Conservation (phyloP, 2,888 invertebrate genomes). For the Xestia rhomboidea region DNA sequence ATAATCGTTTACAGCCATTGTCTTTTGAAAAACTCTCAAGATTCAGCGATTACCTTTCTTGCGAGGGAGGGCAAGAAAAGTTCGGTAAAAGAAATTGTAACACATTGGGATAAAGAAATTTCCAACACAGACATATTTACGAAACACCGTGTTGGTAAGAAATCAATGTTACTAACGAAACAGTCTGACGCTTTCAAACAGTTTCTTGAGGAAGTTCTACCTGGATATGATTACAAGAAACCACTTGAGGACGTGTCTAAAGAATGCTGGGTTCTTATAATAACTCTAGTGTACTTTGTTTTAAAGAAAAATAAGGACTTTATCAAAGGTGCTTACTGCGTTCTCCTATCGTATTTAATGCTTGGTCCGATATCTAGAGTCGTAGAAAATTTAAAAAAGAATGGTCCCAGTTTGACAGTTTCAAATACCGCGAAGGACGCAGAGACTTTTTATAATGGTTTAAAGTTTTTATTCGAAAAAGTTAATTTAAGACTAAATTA, state of each 20-base stretch:
- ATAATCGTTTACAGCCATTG: constrained; percentile 68
- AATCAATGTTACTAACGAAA: constrained; percentile 1
- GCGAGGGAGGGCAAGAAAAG: constrained; percentile 37
- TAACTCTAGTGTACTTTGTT: constrained; percentile 68
- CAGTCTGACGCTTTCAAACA: constrained; percentile 25
- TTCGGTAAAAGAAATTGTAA: constrained; percentile 38
- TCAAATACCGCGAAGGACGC: not conserved
- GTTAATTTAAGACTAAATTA: constrained; percentile 19
- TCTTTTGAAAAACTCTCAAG: constrained; percentile 62
- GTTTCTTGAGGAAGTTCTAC: constrained; percentile 51
- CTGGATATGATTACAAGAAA: constrained; percentile 29
- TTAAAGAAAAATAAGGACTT: constrained; percentile 61
- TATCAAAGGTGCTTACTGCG: constrained; percentile 61
- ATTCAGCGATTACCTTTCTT: constrained; percentile 52
- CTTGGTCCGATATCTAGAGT: constrained; percentile 37
- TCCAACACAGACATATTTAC: constrained; percentile 54
- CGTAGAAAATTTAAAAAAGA: constrained; percentile 11
- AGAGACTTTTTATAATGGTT: constrained; percentile 33
- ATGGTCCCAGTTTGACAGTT: not conserved
- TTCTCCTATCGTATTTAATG: constrained; percentile 65
- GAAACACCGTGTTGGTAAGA: constrained; percentile 32
- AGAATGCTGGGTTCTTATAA: constrained; percentile 47
- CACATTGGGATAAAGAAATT: constrained; percentile 37
- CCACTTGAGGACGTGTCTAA: not conserved
- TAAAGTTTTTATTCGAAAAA: constrained; percentile 51